Evolutionary conservation across 2,888 invertebrate genomes (phyloP).

Genomic region (Elegia similella): DNA sequence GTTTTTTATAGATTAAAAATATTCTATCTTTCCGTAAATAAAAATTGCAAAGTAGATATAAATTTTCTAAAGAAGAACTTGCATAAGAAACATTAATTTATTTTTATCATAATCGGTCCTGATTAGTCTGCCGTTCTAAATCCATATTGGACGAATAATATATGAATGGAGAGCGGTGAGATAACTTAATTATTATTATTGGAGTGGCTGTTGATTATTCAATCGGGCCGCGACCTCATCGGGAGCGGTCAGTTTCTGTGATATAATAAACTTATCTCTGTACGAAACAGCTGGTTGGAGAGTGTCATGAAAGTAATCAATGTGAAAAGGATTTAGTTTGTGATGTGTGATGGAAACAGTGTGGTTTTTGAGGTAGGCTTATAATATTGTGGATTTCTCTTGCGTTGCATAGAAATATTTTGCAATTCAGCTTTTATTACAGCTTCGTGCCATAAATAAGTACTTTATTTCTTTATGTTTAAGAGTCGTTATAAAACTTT

Average conservation of each 20-base stretch:
- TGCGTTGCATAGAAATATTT: no score
- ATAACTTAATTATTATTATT: not conserved
- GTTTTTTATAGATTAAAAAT: no score
- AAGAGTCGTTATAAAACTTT: no score
- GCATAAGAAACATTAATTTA: not conserved
- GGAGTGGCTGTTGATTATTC: not conserved
- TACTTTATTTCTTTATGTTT: no score
- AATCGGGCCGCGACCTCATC: slow-evolving; percentile 5
- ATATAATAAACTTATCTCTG: slow-evolving; percentile 17
- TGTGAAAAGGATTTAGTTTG: slow-evolving; percentile 11
- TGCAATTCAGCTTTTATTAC: no score
- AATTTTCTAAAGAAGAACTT: not conserved
- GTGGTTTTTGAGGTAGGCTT: slow-evolving; percentile 26
- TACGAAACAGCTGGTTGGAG: not conserved
- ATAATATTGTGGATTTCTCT: no score
- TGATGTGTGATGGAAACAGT: slow-evolving; percentile 17
- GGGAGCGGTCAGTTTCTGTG: slow-evolving; percentile 3
- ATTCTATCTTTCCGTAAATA: no score
- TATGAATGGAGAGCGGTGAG: slow-evolving; percentile 4
- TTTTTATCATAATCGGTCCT: not conserved
- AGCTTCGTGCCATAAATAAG: no score
- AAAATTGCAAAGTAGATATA: no score
- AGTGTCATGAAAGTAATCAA: slow-evolving; percentile 6
- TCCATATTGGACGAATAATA: not conserved
- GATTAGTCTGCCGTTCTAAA: not conserved